Evolutionary conservation across 2,888 invertebrate species (phyloP).

Genomic region (Psylliodes chrysocephalus): DNA sequence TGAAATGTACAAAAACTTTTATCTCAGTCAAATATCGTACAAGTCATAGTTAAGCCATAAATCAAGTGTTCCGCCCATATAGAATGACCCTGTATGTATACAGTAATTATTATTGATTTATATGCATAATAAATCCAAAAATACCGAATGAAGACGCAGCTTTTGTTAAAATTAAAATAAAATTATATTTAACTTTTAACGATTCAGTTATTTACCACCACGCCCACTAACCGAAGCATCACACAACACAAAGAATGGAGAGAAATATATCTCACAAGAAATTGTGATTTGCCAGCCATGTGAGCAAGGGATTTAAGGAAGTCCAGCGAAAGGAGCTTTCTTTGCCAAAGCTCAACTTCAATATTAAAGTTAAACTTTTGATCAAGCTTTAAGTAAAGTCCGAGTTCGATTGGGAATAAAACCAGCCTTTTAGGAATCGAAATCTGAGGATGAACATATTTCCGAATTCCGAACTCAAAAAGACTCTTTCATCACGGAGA

Average conservation of each 20-base stretch:
- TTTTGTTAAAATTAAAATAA: neutral
- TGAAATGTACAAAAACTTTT: no score
- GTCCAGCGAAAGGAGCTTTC: neutral
- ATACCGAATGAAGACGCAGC: neutral
- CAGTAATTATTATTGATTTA: no score
- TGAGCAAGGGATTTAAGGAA: no score
- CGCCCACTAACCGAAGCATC: no score
- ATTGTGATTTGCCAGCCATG: neutral
- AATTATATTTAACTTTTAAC: neutral
- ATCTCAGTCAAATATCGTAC: no score
- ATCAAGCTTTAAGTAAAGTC: neutral
- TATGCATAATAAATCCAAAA: neutral
- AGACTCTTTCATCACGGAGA: no score
- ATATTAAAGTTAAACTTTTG: slow-evolving; percentile 2
- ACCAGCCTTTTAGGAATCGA: neutral
- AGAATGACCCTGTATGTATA: no score
- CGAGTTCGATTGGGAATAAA: neutral
- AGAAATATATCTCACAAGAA: neutral
- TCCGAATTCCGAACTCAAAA: no score
- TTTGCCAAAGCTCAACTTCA: neutral
- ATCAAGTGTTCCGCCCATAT: no score
- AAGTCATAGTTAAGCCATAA: no score
- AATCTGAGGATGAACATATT: no score
- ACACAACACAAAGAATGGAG: neutral
- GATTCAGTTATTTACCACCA: no score